A percentile compares a stretch with the other conserved stretches of the same genome.
Conservation (phyloP, 2,797 vertebrate species). For the Hephaestus fuliginosus region DNA sequence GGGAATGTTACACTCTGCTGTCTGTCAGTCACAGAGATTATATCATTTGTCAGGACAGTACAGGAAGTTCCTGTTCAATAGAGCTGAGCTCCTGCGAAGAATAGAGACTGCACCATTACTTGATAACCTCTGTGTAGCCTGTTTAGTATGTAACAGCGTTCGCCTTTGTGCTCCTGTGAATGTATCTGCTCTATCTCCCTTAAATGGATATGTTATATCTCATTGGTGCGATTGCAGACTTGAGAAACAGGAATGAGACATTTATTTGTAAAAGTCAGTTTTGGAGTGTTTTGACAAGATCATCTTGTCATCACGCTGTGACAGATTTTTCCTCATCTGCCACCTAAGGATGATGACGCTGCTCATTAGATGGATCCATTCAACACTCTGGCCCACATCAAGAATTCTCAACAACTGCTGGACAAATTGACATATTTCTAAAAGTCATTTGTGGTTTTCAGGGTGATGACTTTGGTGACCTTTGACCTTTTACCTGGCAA, state of each 20-base stretch:
- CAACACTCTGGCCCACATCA: background rate
- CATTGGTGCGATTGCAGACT: slow-evolving; percentile 15
- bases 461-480: background rate
- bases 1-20: slow-evolving; percentile 15
- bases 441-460: background rate
- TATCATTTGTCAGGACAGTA: slow-evolving; percentile 38
- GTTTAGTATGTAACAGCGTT: slow-evolving; percentile 3
- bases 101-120: slow-evolving; percentile 27
- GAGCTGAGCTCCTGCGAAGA: slow-evolving; percentile 23
- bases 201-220: slow-evolving; percentile 1
- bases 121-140: slow-evolving; percentile 34
- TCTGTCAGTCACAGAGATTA: slow-evolving; percentile 40
- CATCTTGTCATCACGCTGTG: slow-evolving; percentile 5
- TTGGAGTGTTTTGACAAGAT: slow-evolving; percentile 8
- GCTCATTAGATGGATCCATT: background rate
- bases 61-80: slow-evolving; percentile 45
- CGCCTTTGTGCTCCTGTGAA: background rate
- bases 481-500: background rate
- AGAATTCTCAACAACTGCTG: background rate
- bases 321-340: slow-evolving; percentile 2
- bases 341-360: background rate
- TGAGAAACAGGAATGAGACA: slow-evolving; percentile 11
- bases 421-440: background rate
- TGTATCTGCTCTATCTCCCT: slow-evolving; percentile 11
- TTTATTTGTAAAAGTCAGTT: slow-evolving; percentile 17